Conservation (phyloP, 2,797 vertebrate species). For the Notolepis coatsorum region DNA sequence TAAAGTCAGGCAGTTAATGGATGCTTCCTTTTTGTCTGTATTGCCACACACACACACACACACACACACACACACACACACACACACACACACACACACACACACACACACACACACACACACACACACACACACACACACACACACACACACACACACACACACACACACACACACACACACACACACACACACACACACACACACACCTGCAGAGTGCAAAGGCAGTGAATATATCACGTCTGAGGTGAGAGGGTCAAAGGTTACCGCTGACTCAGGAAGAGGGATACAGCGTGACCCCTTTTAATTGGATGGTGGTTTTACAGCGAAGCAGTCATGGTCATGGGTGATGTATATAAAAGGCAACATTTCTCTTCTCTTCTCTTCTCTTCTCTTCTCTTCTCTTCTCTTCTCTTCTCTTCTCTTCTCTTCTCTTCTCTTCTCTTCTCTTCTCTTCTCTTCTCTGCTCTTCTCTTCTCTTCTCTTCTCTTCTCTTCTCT, state of each 20-base stretch:
- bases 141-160: too few relatives aligned
- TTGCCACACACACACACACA: constrained; percentile 26
- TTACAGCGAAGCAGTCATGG: constrained; percentile 52
- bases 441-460: constrained; percentile 8
- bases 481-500: background rate
- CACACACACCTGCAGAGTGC: constrained; percentile 23
- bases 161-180: too few relatives aligned
- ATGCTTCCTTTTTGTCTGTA: constrained; percentile 30
- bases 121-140: too few relatives aligned
- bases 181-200: too few relatives aligned
- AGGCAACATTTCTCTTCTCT: constrained; percentile 14
- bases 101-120: too few relatives aligned
- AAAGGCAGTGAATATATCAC: constrained; percentile 23
- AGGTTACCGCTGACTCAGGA: constrained; percentile 63
- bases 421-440: too few relatives aligned
- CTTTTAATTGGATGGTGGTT: constrained; percentile 65
- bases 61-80: too few relatives aligned
- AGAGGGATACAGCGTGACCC: constrained; percentile 48
- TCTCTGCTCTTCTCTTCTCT: background rate
- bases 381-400: background rate
- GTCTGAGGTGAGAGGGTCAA: constrained; percentile 36
- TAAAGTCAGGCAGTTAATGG: constrained; percentile 23
- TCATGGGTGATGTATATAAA: constrained; percentile 46
- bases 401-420: background rate
- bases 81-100: too few relatives aligned